Evolutionary conservation across 2,797 vertebrate genomes (phyloP).

Genomic region (Gambelia wislizenii): DNA sequence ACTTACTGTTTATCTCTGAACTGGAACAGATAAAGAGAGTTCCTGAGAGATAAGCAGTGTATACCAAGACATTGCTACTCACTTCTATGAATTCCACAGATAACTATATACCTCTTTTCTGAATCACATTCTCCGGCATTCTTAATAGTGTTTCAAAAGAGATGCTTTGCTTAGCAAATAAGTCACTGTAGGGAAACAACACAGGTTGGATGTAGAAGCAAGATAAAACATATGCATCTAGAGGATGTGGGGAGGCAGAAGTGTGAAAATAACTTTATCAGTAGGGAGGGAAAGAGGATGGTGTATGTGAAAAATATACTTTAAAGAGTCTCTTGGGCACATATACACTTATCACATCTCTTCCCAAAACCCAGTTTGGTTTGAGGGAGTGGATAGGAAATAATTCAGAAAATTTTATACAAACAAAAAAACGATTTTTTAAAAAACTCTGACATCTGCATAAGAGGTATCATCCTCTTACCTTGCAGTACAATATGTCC

Average conservation of each 20-base stretch:
- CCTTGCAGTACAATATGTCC: slow-evolving; percentile 85
- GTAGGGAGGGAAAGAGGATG: too few relatives aligned
- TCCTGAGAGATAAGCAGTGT: not conserved
- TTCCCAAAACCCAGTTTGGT: fast-evolving
- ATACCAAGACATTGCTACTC: not conserved
- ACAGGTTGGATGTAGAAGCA: not conserved
- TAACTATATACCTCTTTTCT: not conserved
- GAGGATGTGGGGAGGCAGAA: not conserved
- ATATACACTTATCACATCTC: not conserved
- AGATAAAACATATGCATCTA: too few relatives aligned
- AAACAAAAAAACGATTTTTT: not conserved
- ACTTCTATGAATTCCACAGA: not conserved
- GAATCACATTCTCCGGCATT: not conserved
- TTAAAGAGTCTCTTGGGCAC: not conserved
- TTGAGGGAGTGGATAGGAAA: fast-evolving
- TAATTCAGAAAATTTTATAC: fast-evolving
- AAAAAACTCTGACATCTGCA: too few relatives aligned
- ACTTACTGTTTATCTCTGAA: not conserved
- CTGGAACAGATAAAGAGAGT: too few relatives aligned
- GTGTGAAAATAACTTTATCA: not conserved
- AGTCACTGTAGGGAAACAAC: not conserved
- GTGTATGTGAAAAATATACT: not conserved
- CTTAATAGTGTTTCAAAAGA: not conserved
- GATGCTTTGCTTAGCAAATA: not conserved
- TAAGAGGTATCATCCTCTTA: slow-evolving; percentile 45